Base-by-base conservation (phyloP, 2,888 invertebrate genomes). In the Chrysina gloriosa region DNA sequence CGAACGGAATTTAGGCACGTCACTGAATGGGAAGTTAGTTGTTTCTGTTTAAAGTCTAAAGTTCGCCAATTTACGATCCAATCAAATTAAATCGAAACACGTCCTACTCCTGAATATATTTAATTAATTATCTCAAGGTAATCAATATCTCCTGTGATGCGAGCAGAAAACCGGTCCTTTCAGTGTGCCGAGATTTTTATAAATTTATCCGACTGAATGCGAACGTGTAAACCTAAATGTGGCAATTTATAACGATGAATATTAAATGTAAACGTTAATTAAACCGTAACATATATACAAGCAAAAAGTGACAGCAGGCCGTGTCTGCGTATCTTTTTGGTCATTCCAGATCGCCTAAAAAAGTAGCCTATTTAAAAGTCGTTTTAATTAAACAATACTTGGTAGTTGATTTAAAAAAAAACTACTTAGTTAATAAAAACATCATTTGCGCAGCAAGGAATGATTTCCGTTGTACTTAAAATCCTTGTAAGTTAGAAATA, bases 211-310 rank as follows among this genome's bases (percentile, higher is more conserved):
- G 48, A 31, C 34, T 63, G 29, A 63, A 65, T 54, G 42, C 39
- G 42, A 54, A 54, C 65, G 65, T 65, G 65, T 54, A 54, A 34
- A 45, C 23, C 56, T 65, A 65, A 65, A 65, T 45, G 65, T 45
- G 29, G 65, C 65, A 54, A 65, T 65, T 65, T 65, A 65, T 54
- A 54, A 65, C 67, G 67, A 67, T 67, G 58, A 67, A 63, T 63
- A 61, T 63, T 67, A 67, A 67, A 67, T 48, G 67, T 48, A 56
- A 31, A 50, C 67, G 39, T 67, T 67, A 67, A 67, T 67, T 67
- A 67, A 63, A 67, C 19, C 52, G 42, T 25, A 11, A 7, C 27
- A 19, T 36, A 54, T 36, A 54, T 34, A 34, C 23, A 3, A 50
- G 52, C 11, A 36, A 56, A 45, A 48, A 63, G 48, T 48, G 36